Conservation (phyloP, 2,888 invertebrate species). For the Platycheirus rosarum region DNA sequence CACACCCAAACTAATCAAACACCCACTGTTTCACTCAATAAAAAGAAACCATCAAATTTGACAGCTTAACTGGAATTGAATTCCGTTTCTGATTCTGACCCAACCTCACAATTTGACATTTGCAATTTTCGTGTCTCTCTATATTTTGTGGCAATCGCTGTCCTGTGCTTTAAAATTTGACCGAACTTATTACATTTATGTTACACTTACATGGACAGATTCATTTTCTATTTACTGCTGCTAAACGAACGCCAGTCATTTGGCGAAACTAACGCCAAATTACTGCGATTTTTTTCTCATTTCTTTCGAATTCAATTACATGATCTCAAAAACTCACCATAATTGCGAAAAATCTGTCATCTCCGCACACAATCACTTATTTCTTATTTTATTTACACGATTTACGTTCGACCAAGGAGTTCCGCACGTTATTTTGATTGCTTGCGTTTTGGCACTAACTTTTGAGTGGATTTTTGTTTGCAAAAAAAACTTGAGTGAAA, state of each 20-base stretch:
- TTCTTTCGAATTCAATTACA: constrained; percentile 50
- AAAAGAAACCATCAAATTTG: no score
- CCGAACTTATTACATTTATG: neutral
- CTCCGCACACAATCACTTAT: constrained; percentile 81
- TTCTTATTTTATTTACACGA: constrained; percentile 42
- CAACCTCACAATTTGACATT: constrained; percentile 51
- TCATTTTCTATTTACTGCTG: constrained; percentile 11
- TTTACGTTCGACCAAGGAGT: constrained; percentile 14
- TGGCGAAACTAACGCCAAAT: constrained; percentile 13
- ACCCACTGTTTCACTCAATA: no score
- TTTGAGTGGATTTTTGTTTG: constrained; percentile 64
- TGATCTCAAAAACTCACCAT: constrained; percentile 85
- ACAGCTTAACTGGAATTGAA: no score
- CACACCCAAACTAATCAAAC: no score
- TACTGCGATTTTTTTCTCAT: constrained; percentile 34
- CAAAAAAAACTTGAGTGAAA: constrained; percentile 51
- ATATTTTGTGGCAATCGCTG: constrained; percentile 39
- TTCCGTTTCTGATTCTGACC: constrained; percentile 42
- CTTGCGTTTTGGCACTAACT: constrained; percentile 62
- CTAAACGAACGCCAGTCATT: neutral
- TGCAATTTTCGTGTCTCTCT: constrained; percentile 5
- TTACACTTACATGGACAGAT: constrained; percentile 11
- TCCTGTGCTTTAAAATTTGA: neutral
- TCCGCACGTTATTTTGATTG: constrained; percentile 47
- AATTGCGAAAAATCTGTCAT: constrained; percentile 90